Conservation (phyloP, 1,140 invertebrate species). For the Melanaphis sacchari region DNA sequence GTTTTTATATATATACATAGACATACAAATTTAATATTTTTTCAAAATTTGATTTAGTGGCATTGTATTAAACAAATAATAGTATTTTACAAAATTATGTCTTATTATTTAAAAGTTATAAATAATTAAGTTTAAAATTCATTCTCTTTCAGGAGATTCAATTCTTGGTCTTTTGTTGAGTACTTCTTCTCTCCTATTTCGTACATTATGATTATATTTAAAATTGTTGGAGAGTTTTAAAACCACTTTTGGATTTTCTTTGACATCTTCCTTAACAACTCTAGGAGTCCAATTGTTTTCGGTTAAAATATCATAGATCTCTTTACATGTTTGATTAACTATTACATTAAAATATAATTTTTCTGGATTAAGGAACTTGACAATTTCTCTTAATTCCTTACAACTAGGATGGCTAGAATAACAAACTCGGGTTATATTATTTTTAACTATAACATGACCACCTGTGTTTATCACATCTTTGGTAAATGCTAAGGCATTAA, state of each 20-base stretch:
- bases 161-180: not conserved
- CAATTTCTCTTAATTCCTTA: not conserved
- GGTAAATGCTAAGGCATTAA: conserved; percentile 14
- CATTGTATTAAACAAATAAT: not conserved
- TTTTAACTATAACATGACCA: conserved; percentile 12
- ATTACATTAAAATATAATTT: conserved; percentile 35
- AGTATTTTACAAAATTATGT: not conserved
- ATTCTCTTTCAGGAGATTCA: not conserved
- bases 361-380: not conserved
- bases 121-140: not conserved
- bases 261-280: not conserved
- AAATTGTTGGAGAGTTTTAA: conserved; percentile 12
- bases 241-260: not conserved
- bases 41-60: not conserved
- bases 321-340: not conserved
- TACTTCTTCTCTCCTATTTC: too few relatives aligned
- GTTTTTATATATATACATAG: not conserved
- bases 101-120: not conserved
- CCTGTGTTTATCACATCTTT: not conserved
- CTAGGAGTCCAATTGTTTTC: not conserved
- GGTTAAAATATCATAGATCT: conserved; percentile 9
- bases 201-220: not conserved
- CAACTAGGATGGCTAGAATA: conserved; percentile 7
- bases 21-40: not conserved
- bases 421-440: not conserved